Conservation (phyloP, 2,113 vertebrate genomes). For the Clarias macrocephalus region DNA sequence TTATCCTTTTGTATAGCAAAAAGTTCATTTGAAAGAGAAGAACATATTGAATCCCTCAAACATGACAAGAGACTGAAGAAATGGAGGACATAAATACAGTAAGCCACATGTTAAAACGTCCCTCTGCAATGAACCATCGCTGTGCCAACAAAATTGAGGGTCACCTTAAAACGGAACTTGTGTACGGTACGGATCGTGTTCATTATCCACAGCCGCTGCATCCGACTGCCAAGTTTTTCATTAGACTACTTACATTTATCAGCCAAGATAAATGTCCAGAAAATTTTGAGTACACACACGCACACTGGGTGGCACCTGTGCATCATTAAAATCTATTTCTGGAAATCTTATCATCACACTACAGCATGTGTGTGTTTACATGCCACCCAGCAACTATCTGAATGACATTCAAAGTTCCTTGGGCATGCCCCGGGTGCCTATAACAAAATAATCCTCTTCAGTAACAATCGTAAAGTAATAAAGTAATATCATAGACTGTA, state of each 20-base stretch:
- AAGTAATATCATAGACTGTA: neutral
- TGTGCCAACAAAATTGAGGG: neutral
- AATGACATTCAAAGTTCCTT: neutral
- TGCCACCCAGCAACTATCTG: neutral
- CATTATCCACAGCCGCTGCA: neutral
- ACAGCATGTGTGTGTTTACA: slow-evolving; percentile 25
- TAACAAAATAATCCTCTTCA: neutral
- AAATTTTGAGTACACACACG: slow-evolving; percentile 6
- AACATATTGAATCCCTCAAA: neutral
- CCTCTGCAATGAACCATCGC: neutral
- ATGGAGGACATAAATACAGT: slow-evolving; percentile 5
- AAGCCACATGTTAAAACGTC: neutral
- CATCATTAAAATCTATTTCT: slow-evolving; percentile 35
- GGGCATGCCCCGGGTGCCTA: neutral
- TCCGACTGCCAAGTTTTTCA: neutral
- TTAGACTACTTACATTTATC: slow-evolving; percentile 20
- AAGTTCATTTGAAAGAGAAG: neutral
- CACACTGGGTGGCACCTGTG: slow-evolving; percentile 1
- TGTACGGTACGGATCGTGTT: too few relatives aligned
- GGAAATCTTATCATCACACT: slow-evolving; percentile 15
- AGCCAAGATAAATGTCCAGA: neutral
- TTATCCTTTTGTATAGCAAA: neutral
- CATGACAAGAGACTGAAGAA: slow-evolving; percentile 7
- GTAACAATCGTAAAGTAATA: neutral
- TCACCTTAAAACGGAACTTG: neutral